phyloP scores from a whole-genome alignment of 2,113 vertebrate species.

The Atlantisia rogersi region DNA sequence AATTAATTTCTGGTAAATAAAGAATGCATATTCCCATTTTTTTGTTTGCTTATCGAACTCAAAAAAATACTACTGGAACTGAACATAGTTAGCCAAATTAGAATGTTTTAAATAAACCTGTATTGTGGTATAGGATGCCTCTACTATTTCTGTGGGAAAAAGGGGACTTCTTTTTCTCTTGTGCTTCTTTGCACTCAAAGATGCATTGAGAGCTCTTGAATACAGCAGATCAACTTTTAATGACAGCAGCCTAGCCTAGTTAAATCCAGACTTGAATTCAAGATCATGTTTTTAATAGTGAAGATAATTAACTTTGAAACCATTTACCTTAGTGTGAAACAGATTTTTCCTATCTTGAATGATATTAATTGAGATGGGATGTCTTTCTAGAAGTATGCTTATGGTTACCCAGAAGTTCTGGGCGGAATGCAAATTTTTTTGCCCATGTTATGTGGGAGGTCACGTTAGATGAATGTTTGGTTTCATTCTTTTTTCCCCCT shows the following conservation, averaged over 20 bases:
- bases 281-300: not conserved
- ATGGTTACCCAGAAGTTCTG: not conserved
- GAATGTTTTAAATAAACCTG: not conserved
- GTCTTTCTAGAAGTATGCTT: not conserved
- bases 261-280: conserved; percentile 15
- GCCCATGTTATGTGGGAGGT: not conserved
- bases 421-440: not conserved
- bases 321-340: not conserved
- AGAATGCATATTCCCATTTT: not conserved
- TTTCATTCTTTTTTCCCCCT: not conserved
- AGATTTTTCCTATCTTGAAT: not conserved
- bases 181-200: not conserved
- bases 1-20: not conserved
- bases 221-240: not conserved
- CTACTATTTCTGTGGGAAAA: not conserved
- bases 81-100: not conserved
- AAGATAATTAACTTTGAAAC: not conserved
- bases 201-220: not conserved
- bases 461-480: not conserved
- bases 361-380: not conserved
- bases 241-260: not conserved
- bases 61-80: not conserved
- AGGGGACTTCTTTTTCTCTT: not conserved
- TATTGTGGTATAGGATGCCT: not conserved
- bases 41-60: not conserved